phyloP scores from a whole-genome alignment of 2,888 invertebrate genomes.

The Empis livida region DNA sequence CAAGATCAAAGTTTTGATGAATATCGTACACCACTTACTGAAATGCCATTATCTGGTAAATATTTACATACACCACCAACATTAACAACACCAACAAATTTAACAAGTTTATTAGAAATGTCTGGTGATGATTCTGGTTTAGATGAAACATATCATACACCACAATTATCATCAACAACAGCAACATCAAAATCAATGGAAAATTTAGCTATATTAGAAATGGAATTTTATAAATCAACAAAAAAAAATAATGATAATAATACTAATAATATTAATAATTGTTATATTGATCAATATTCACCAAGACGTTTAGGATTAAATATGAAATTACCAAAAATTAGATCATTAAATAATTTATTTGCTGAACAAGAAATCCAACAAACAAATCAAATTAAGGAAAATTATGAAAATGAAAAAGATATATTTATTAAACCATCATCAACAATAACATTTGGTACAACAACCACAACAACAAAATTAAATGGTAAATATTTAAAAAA shows the following conservation, averaged over 20 bases:
- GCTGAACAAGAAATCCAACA: constrained; percentile 16
- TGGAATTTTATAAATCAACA: constrained; percentile 24
- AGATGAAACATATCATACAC: constrained; percentile 32
- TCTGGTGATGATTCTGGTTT: constrained; percentile 29
- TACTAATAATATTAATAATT: background rate
- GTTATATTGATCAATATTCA: constrained; percentile 27
- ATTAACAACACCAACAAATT: background rate
- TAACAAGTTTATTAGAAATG: background rate
- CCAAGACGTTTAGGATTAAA: constrained; percentile 27
- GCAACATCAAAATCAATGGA: constrained; percentile 33
- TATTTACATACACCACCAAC: constrained; percentile 19
- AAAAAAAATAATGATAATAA: no score
- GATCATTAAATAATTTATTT: constrained; percentile 31
- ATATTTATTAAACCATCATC: constrained; percentile 7
- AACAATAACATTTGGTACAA: background rate
- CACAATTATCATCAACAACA: constrained; percentile 30
- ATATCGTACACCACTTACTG: constrained; percentile 29
- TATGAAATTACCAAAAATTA: constrained; percentile 28
- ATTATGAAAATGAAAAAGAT: background rate
- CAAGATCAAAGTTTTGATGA: constrained; percentile 25
- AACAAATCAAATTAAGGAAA: background rate
- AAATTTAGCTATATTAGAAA: constrained; percentile 32
- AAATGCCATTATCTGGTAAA: constrained; percentile 20
- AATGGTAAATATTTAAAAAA: constrained; percentile 27
- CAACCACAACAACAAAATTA: no score